These are phyloP conservation scores for Xylota segnis DNA, from an alignment of 2,888 invertebrate species.

Conservation along the genomic window DNA sequence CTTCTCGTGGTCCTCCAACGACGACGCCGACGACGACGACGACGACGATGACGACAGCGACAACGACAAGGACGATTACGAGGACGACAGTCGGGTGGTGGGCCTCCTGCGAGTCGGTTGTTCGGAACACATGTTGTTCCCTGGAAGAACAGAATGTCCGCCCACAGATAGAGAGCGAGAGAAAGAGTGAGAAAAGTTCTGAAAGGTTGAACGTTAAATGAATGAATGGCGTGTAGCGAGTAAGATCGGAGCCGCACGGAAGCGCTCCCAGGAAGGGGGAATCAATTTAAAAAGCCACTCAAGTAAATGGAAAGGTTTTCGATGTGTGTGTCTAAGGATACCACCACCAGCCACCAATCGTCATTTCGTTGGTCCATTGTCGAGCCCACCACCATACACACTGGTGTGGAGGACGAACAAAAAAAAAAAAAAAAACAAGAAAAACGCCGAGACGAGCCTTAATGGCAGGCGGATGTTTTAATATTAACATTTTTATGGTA, in stretches of 20 bases:
- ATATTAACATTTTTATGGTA: slow-evolving; percentile 72
- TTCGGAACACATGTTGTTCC: slow-evolving; percentile 63
- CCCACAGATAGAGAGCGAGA: too few species aligned
- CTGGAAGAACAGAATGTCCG: slow-evolving; percentile 35
- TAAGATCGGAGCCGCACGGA: slow-evolving; percentile 1
- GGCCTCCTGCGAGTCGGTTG: neutral
- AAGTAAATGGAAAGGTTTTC: slow-evolving; percentile 66
- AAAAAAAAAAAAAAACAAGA: slow-evolving; percentile 3
- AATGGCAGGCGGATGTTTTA: slow-evolving; percentile 62
- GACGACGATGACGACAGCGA: too few species aligned
- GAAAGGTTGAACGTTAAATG: slow-evolving; percentile 25
- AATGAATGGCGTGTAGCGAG: slow-evolving; percentile 9
- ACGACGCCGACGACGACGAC: too few species aligned
- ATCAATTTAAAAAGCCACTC: slow-evolving; percentile 74
- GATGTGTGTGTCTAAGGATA: slow-evolving; percentile 9
- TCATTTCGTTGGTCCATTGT: slow-evolving; percentile 16
- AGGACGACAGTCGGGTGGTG: neutral
- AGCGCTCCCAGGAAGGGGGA: slow-evolving; percentile 4
- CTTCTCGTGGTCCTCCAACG: slow-evolving; percentile 17
- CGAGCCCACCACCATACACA: neutral
- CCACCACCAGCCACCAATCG: slow-evolving; percentile 2
- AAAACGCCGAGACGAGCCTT: slow-evolving; percentile 41
- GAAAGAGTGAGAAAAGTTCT: slow-evolving; percentile 23
- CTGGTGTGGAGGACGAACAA: neutral
- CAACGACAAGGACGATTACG: too few species aligned